Base-by-base conservation (phyloP, 1,140 invertebrate species). In the Apocrypta bakeri region DNA sequence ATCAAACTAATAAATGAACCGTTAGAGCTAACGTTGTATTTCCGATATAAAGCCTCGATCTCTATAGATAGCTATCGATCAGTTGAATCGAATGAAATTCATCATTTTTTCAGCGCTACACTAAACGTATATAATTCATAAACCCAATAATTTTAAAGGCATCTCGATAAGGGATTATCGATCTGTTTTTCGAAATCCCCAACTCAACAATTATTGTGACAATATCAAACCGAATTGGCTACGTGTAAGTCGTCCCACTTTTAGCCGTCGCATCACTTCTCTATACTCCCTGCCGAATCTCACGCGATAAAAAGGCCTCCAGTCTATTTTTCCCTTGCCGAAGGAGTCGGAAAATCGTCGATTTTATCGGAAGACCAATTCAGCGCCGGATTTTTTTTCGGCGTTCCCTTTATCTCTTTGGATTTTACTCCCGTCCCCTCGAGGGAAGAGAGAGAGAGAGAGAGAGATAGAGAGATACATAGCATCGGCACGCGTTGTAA, bases 291-390 rank as follows among this genome's bases (percentile, higher is more conserved):
- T 64, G 31, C 40, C 56, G 77, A 73, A 81, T 73, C 69, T 31
- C 40, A 37, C 12, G 8, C n/a, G 64, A 79, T 69, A 79, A 79
- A 79, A 79, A 42, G n/a, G 29, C 66, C 8, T 69, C 33, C 11
- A 69, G 29, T 77, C 14, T 33, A 66, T 42, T 77, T 77, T 40
- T 3, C 8, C 37, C 12, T 66, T n/a, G n/a, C 2, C 68, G 48
- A n/a, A 80, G 40, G 27, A 80, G 68, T 40, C 76, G 69, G 68
- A 72, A 72, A 63, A 80, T 72, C 68, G 56, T 25, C 66, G 68
- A 72, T 72, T 63, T 80, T 80, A 72, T 80, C 78, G 69, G 42
- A 4, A 4, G 48, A 56, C 48, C 68, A 80, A 48, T 79, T 69
- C 77, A 79, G 37, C 37, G 33, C 4, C 33, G 40, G 48, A 31